Evolutionary conservation across 2,113 vertebrate species (phyloP).

Genomic region (Myocastor coypus): DNA sequence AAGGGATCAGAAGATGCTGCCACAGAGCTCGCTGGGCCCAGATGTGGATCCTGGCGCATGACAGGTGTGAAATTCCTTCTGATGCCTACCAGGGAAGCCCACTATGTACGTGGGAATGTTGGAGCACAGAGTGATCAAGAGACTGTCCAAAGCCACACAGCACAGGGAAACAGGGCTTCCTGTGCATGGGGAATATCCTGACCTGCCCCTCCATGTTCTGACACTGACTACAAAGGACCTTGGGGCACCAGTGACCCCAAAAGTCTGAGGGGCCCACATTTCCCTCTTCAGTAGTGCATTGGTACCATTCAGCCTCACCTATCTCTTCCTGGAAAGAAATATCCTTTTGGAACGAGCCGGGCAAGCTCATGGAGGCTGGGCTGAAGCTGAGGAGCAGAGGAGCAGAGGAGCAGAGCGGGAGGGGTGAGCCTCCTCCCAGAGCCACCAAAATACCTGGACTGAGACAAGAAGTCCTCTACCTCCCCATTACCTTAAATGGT

Average conservation of each 20-base stretch:
- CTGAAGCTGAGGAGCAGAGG: background rate
- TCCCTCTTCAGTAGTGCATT: background rate
- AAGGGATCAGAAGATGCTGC: accelerated
- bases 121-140: accelerated
- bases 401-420: background rate
- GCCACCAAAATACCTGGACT: background rate
- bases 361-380: background rate
- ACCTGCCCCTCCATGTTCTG: accelerated
- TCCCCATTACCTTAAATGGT: accelerated
- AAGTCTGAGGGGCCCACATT: too few relatives aligned
- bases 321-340: background rate
- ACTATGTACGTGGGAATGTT: accelerated
- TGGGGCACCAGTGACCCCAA: background rate
- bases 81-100: background rate
- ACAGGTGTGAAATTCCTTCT: accelerated
- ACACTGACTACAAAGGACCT: too few relatives aligned
- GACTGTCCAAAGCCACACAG: background rate
- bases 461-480: accelerated
- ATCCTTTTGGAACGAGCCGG: background rate
- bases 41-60: accelerated
- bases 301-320: accelerated
- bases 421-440: background rate
- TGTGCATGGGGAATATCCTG: accelerated
- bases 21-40: accelerated
- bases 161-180: accelerated